Evolutionary conservation across 1,140 invertebrate genomes (phyloP), one percentile per base, ranked within the genome.

Genomic region (Drepana arcuata): DNA sequence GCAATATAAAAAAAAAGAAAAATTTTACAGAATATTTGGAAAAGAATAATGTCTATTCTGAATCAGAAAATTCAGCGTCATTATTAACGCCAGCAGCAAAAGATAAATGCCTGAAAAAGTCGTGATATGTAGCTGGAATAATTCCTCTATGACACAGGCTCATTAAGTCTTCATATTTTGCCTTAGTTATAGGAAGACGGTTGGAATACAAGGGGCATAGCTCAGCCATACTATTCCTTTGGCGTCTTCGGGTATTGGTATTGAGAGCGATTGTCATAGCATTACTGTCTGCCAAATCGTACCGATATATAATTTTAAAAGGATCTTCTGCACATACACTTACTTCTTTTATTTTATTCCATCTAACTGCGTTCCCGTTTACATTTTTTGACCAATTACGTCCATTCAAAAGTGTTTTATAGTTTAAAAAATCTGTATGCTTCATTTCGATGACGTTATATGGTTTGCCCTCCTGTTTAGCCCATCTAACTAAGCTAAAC

Each of bases 311-410:
- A 31, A 40, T 16, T 35, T 33, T 23, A 12, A 38, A 11, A 9
- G 29, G 12, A 21, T 40, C 11, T 3, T 21, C 21, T 16, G 21
- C 18, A 28, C 36, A 9, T 16, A 41, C 33, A 11, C 21, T 27
- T n/a, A 48, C 18, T 38, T 48, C 29, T 32, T 36, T 48, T 12
- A 38, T 23, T 14, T 27, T 12, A 30, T n/a, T 38, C 45, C 38
- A 48, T 7, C n/a, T 9, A 6, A 41, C 11, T 38, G 43, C 43
- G 4, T 43, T 16, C 2, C 29, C 14, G 16, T 28, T 23, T 3
- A 4, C 9, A 38, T 42, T 45, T 46, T 42, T 39, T 51, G 36
- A 42, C 18, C 18, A 21, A 21, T 44, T 28, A 42, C 39, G 6
- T 32, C 26, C 14, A 10, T 18, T 13, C 42, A 16, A 6, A 37